Evolutionary conservation across 2,888 invertebrate species (phyloP).

Genomic region (Tridacna gigas): DNA sequence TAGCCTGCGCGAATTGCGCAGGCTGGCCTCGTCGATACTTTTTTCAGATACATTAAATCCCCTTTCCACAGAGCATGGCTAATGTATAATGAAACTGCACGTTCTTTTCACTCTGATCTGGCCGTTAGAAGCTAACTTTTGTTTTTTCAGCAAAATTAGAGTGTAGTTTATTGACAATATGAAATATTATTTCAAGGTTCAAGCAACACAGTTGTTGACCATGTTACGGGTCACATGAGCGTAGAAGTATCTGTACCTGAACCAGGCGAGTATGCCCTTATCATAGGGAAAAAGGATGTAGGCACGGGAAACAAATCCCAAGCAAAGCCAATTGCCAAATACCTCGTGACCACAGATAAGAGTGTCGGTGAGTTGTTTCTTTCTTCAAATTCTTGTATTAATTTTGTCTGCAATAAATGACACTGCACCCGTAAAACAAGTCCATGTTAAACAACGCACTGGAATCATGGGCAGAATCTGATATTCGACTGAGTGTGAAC

Average conservation of each 20-base stretch:
- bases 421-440: neutral
- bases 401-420: too few relatives aligned
- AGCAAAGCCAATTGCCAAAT: neutral
- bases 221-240: neutral
- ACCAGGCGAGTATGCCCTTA: neutral
- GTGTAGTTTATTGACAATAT: too few relatives aligned
- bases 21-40: too few relatives aligned
- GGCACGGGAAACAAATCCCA: neutral
- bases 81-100: neutral
- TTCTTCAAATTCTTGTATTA: neutral
- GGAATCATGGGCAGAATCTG: neutral
- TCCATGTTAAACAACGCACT: neutral
- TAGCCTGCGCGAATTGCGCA: too few relatives aligned
- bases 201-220: neutral
- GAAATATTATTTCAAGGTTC: neutral
- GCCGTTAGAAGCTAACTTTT: too few relatives aligned
- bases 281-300: neutral
- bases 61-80: too few relatives aligned
- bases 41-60: too few relatives aligned
- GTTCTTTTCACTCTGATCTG: neutral
- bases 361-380: neutral
- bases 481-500: too few relatives aligned
- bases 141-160: too few relatives aligned
- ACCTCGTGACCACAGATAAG: conserved; percentile 7
- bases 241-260: neutral